phyloP scores from a whole-genome alignment of 2,888 invertebrate species.

The Cephus pulcher region DNA sequence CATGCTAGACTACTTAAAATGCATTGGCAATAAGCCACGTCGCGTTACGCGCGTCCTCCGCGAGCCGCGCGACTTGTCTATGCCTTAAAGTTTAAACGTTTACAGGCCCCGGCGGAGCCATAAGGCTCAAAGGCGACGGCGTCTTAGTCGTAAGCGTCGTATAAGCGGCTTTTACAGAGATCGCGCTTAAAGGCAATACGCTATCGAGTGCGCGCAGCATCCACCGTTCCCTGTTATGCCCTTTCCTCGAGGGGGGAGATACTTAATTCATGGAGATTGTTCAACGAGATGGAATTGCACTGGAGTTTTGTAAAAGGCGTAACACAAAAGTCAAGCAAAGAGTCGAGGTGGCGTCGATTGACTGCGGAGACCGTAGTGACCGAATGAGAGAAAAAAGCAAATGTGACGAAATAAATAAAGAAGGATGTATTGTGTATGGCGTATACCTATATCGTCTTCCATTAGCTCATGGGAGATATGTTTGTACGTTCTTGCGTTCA shows the following conservation, averaged over 20 bases:
- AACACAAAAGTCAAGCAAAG: not conserved
- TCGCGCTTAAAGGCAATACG: not conserved
- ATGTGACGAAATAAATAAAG: not conserved
- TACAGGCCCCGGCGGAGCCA: not conserved
- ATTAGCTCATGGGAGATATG: not conserved
- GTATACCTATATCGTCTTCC: not conserved
- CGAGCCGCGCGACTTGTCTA: slow-evolving; percentile 7
- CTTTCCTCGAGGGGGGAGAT: not conserved
- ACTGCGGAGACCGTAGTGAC: not conserved
- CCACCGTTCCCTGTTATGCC: not conserved
- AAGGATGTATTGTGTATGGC: not conserved
- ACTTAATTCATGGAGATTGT: not conserved
- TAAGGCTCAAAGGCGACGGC: slow-evolving; percentile 5
- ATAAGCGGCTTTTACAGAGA: slow-evolving; percentile 15
- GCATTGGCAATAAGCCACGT: slow-evolving; percentile 64
- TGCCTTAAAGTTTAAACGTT: slow-evolving; percentile 7
- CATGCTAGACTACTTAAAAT: slow-evolving; percentile 61
- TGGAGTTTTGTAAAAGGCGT: not conserved
- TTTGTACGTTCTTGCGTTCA: not conserved
- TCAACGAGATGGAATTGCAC: not conserved
- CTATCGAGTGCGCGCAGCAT: not conserved
- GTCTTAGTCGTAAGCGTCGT: slow-evolving; percentile 26
- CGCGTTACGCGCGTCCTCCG: slow-evolving; percentile 50
- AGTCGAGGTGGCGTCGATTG: not conserved
- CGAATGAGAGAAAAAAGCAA: not conserved